A percentile compares a stretch with the other conserved stretches of the same genome.
Conservation (phyloP, 2,888 invertebrate species). For the Napeogenes inachia region DNA sequence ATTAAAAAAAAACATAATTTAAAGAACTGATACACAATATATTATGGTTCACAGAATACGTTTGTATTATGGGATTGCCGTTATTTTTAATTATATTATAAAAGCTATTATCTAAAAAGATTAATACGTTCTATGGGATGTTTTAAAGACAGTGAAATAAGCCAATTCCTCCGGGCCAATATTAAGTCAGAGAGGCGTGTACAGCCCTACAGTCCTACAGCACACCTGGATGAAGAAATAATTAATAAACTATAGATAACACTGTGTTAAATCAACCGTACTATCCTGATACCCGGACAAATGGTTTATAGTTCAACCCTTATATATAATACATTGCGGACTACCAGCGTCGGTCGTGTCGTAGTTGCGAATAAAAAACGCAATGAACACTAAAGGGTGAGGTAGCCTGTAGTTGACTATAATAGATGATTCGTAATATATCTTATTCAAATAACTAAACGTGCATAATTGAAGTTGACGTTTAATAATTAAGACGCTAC, state of each 20-base stretch:
- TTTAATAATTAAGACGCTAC: constrained; percentile 57
- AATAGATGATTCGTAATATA: constrained; percentile 49
- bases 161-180: constrained; percentile 36
- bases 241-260: constrained; percentile 35
- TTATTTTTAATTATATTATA: neutral
- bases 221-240: constrained; percentile 46
- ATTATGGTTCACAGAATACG: neutral
- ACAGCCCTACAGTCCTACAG: constrained; percentile 34
- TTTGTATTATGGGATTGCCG: neutral
- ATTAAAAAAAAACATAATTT: no score
- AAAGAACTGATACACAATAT: no score
- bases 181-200: constrained; percentile 42
- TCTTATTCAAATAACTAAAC: constrained; percentile 65
- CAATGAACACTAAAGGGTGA: constrained; percentile 22
- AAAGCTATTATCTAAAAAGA: constrained; percentile 3
- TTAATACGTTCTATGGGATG: neutral
- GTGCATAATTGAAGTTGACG: constrained; percentile 71
- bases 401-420: constrained; percentile 13
- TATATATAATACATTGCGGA: constrained; percentile 3
- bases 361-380: constrained; percentile 10
- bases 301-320: constrained; percentile 15
- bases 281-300: constrained; percentile 39
- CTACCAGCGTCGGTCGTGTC: neutral
- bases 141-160: constrained; percentile 15
- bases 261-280: constrained; percentile 52